Evolutionary conservation across 1,140 invertebrate species (phyloP), one percentile per base, ranked within the genome.

Genomic region (Paraescarpia echinospica): DNA sequence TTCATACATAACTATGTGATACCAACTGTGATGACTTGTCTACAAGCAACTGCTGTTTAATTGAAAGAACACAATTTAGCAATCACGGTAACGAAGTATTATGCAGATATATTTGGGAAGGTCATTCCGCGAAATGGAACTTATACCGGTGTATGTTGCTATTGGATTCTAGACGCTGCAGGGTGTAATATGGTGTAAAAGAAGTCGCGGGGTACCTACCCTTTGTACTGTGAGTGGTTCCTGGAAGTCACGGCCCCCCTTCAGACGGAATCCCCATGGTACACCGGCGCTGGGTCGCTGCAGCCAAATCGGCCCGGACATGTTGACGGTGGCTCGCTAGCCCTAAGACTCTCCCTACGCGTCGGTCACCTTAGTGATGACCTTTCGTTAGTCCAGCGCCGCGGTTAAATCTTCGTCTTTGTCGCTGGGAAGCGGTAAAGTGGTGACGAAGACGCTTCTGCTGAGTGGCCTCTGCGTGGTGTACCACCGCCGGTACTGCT

Each of bases 241-340:
- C 94, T 97, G 97, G 94, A 98, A 97, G 97, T 99, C 98, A 93
- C 97, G 97, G 93, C 98, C 98, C 94, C 98, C 98, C 93, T 98
- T 98, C 92, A 99, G 97, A 94, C 98, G 97, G 95, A 99, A 98
- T 92, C 98, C 98, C 98, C 98, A 99, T 93, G 98, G 98, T 94
- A 97, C 95, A 35, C 95, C 94, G 31, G 92, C 91, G 91, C 93
- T 94, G 2, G 95, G 94, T 91, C 95, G 92, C 93, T 95, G 95
- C 89, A 96, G 88, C 92, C 90, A 93, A 34, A 93, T 89, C 35
- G 92, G 92, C 8, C 59, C 89, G 91, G 89, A 48, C 92, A 91
- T 93, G 14, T 35, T 92, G 91, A 33, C 88, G 18, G 91, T 27
- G 59, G 9, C 59, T 77, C 59, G 59, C 59, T 77, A 18, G 59